Evolutionary conservation across 2,113 vertebrate species (phyloP), one percentile per base, ranked within the genome.

Genomic region (Eurypyga helias): DNA sequence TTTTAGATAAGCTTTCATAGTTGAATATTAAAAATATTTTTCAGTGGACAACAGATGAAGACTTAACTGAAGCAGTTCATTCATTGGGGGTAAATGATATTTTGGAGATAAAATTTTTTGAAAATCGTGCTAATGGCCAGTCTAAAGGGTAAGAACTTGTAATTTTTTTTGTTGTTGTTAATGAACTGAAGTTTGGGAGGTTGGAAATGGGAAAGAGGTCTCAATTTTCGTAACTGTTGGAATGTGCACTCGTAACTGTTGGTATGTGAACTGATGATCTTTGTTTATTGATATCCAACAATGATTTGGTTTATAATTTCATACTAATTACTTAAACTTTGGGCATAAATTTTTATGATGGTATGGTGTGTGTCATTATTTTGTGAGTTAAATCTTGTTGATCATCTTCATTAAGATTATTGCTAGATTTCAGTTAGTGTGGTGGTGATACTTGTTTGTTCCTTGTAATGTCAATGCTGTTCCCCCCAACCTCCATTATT

Each of bases 11-110:
- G 13, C 72, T 85, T 92, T 97, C 55, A 82, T 90, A 72, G 25
- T 84, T 96, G 58, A 96, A 93, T 95, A 34, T 95, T 80, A 61
- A 43, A 66, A 89, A 89, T 98, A 43, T 98, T 96, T 97, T 98
- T 61, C 98, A 99, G 99, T 99, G 99, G 99, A 99, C 99, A 64
- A 99, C 99, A 96, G 99, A 99, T 98, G 99, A 99, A 98, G 99
- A 99, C 96, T 98, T 99, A 96, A 99, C 99, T 72, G 99, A 99
- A 98, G 99, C 99, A 80, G 99, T 99, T 96, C 99, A 99, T 92
- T 99, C 99, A 51, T 97, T 99, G 96, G 99, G 99, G 93, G 99
- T 99, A 95, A 99, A 98, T 97, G 99, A 99, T 97, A 98, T 99
- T 97, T 98, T 99, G 96, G 99, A 99, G 98, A 99, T 99, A 94